Conservation (phyloP, 2,113 vertebrate genomes). For the Myotis lucifugus region DNA sequence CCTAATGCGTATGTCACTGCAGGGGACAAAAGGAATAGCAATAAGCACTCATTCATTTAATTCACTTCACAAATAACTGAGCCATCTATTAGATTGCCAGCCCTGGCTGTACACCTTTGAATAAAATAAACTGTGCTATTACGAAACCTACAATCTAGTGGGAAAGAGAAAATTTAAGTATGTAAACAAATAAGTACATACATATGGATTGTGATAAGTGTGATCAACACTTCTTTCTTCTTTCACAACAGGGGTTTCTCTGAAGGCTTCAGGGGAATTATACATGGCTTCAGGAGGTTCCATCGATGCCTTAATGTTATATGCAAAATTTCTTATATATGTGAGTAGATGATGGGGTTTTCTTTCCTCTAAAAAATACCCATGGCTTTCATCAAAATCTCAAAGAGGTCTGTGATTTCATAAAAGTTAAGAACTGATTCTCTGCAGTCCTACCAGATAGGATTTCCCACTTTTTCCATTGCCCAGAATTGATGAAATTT, state of each 20-base stretch:
- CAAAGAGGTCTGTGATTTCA: conserved; percentile 13
- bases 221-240: not conserved
- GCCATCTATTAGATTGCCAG: not conserved
- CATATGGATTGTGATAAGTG: not conserved
- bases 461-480: not conserved
- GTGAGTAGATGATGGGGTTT: not conserved
- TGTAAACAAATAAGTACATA: conserved; percentile 46
- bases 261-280: not conserved
- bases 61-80: conserved; percentile 36
- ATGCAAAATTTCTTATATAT: conserved; percentile 25
- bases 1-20: not conserved
- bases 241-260: conserved; percentile 37
- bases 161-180: conserved; percentile 6
- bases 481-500: conserved; percentile 10
- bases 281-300: not conserved
- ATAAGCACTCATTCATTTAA: not conserved
- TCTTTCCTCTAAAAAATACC: not conserved
- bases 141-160: not conserved
- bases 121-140: not conserved
- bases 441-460: not conserved
- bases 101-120: not conserved
- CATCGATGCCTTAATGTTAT: not conserved
- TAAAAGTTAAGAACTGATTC: not conserved
- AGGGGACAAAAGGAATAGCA: not conserved
- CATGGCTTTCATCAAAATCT: conserved; percentile 44